A percentile compares a stretch with the other conserved stretches of the same genome.
phyloP scores from a whole-genome alignment of 2,113 vertebrate genomes.

The Calonectris borealis region DNA sequence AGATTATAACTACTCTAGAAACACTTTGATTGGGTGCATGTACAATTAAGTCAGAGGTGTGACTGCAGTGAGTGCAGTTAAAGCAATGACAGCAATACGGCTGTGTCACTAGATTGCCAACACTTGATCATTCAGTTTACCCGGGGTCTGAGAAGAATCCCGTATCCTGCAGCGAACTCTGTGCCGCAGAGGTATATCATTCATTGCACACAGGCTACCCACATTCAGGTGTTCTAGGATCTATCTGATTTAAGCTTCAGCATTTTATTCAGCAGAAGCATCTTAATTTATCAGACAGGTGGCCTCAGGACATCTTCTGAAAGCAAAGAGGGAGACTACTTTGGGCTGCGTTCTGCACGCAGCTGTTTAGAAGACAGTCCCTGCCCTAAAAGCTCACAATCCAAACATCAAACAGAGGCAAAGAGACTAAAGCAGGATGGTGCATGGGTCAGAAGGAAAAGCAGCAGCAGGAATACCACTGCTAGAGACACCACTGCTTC shows the following conservation, averaged over 20 bases:
- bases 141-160: neutral
- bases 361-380: neutral
- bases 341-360: neutral
- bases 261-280: neutral
- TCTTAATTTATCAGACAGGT: neutral
- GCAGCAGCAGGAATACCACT: neutral
- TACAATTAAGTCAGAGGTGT: neutral
- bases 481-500: neutral
- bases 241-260: neutral
- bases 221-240: too few species aligned
- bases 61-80: too few species aligned
- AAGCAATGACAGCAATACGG: neutral
- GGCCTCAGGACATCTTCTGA: neutral
- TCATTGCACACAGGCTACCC: neutral
- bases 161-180: fast-evolving
- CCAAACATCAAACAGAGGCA: neutral
- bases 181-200: fast-evolving
- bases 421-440: neutral
- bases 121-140: too few species aligned
- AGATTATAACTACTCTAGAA: neutral
- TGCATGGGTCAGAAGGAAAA: neutral
- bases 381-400: neutral
- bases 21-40: fast-evolving
- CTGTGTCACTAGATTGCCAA: fast-evolving
- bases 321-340: neutral